phyloP scores from a whole-genome alignment of 2,888 invertebrate species.

The Drosophila austrosaltans region DNA sequence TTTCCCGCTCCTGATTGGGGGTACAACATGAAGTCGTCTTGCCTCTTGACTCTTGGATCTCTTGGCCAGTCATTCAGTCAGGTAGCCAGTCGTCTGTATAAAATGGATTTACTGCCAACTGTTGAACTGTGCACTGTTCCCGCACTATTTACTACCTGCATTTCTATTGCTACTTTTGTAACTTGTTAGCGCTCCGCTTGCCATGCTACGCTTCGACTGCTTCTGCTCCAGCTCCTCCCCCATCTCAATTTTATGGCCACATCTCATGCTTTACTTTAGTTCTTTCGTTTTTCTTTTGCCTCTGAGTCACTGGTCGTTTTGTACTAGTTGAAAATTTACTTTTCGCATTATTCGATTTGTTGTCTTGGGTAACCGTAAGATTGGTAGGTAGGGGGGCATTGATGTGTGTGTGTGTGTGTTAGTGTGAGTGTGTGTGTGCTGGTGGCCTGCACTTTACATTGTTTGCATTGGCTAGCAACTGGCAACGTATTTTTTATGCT shows the following conservation, averaged over 20 bases:
- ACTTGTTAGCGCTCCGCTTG: conserved; percentile 69
- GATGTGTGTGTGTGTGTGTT: not conserved
- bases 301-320: conserved; percentile 21
- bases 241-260: conserved; percentile 56
- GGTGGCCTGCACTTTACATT: conserved; percentile 68
- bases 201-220: conserved; percentile 32
- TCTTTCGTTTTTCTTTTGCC: conserved; percentile 24
- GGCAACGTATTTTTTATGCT: conserved; percentile 67
- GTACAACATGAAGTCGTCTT: not conserved
- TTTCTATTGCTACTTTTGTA: conserved; percentile 79
- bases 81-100: conserved; percentile 75
- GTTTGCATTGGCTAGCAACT: conserved; percentile 69
- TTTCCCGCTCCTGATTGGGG: not conserved
- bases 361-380: conserved; percentile 69
- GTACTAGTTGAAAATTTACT: conserved; percentile 74
- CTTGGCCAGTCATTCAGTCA: conserved; percentile 64
- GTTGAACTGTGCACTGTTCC: conserved; percentile 64
- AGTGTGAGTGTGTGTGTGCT: no score
- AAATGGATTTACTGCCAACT: conserved; percentile 80
- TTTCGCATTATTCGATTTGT: conserved; percentile 79
- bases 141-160: conserved; percentile 76
- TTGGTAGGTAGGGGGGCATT: no score
- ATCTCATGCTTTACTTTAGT: conserved; percentile 23
- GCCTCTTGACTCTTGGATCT: not conserved
- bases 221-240: conserved; percentile 3